Conservation (phyloP, 1,140 invertebrate genomes). For the Drosophila ficusphila region DNA sequence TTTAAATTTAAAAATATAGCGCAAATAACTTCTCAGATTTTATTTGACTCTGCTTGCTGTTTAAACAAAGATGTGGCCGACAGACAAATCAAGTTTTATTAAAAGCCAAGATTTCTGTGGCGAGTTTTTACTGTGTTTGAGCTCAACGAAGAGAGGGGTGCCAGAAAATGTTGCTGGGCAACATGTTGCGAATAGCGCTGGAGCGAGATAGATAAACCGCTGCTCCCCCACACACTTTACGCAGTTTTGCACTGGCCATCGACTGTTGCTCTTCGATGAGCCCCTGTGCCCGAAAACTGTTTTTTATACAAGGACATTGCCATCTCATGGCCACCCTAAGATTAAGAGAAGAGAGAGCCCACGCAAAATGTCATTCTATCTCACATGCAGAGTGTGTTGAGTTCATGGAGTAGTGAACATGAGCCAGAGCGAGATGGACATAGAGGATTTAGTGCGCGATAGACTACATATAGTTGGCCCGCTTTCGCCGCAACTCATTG, state of each 20-base stretch:
- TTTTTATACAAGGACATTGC: conserved; percentile 84
- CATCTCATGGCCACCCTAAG: conserved; percentile 41
- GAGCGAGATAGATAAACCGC: not conserved
- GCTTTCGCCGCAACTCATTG: conserved; percentile 13
- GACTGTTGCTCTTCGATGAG: conserved; percentile 45
- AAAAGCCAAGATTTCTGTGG: no score
- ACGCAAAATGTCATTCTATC: not conserved
- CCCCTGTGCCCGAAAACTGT: conserved; percentile 73
- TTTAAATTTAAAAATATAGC: no score
- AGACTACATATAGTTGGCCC: conserved; percentile 4
- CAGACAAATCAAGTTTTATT: no score
- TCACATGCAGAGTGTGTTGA: not conserved
- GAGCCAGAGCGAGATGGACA: conserved; percentile 21
- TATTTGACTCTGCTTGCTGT: no score
- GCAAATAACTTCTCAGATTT: no score
- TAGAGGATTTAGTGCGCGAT: not conserved
- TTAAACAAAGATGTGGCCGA: no score
- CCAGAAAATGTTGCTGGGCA: conserved; percentile 23
- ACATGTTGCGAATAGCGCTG: conserved; percentile 23
- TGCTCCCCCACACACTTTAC: not conserved
- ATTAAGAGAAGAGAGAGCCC: conserved; percentile 17
- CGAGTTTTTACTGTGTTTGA: conserved; percentile 2
- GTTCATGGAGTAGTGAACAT: not conserved
- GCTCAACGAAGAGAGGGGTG: conserved; percentile 5
- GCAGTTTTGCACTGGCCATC: not conserved